Evolutionary conservation across 1,140 invertebrate species (phyloP), one percentile per base, ranked within the genome.

Genomic region (Neodiprion virginianus): DNA sequence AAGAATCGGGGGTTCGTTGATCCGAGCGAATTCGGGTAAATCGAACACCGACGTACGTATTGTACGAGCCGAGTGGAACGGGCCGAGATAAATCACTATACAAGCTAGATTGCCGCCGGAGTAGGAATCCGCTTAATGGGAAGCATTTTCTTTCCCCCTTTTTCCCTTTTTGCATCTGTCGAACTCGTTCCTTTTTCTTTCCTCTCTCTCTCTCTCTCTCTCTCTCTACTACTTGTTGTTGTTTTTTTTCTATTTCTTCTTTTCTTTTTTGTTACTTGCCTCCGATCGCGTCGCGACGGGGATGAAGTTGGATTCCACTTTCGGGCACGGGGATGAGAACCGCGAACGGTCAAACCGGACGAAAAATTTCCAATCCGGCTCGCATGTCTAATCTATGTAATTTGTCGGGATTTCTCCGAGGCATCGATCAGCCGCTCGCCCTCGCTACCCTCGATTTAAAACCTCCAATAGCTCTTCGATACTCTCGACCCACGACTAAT

Each of bases 331-430:
- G 53, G 53, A 17, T 61, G 53, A n/a, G 10, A 61, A 17, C 28
- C 28, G 28, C n/a, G 53, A 61, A 4, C 53, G 11, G 53, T 12
- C 11, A 14, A 61, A 8, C 53, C 8, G 11, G 53, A 12, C 11
- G n/a, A 61, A 61, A 61, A 61, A 61, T 14, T 9, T 14, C 11
- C 53, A 14, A 61, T 61, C 53, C 53, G 5, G 53, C 4, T 17
- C 53, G 53, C 53, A 61, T 40, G 28, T 61, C 53, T 61, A 61
- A 61, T 61, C 53, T 61, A 17, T 61, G 53, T 61, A 61, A 61
- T 61, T 61, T 61, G 53, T 5, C 5, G 11, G 53, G 53, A 61
- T 61, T 7, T 40, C 28, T 40, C 28, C 28, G 28, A 40, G 28
- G 28, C 28, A 40, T 40, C 28, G 28, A 40, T 40, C 28, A 40